Evolutionary conservation across 2,888 invertebrate genomes (phyloP).

Genomic region (Asteroscopus sphinx): DNA sequence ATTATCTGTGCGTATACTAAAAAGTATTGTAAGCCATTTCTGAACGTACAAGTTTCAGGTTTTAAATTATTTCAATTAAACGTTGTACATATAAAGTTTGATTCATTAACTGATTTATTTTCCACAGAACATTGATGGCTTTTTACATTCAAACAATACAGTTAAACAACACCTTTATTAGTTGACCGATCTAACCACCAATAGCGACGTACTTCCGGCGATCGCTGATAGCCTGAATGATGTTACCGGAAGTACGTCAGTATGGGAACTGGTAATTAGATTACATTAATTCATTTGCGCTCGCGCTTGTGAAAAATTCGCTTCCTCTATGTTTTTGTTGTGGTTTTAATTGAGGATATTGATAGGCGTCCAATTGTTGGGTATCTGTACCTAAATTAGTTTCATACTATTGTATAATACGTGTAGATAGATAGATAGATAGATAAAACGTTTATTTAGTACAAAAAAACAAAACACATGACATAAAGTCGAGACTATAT

Average conservation of each 20-base stretch:
- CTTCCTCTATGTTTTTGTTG: slow-evolving; percentile 50
- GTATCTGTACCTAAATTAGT: slow-evolving; percentile 4
- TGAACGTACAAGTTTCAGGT: too few species aligned
- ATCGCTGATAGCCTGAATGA: slow-evolving; percentile 73
- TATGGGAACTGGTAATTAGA: slow-evolving; percentile 89
- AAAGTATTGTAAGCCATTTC: too few species aligned
- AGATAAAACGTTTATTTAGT: too few species aligned
- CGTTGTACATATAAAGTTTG: too few species aligned
- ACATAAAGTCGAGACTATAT: too few species aligned
- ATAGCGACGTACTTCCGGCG: slow-evolving; percentile 63
- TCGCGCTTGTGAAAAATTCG: slow-evolving; percentile 56
- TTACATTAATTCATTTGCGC: slow-evolving; percentile 69
- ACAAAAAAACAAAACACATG: too few species aligned
- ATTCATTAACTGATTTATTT: too few species aligned
- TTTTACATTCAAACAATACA: slow-evolving; percentile 44
- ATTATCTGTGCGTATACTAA: too few species aligned
- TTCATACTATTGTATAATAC: too few species aligned
- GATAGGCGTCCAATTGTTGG: slow-evolving; percentile 39
- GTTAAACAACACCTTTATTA: slow-evolving; percentile 54
- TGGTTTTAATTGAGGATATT: slow-evolving; percentile 46
- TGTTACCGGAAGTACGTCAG: slow-evolving; percentile 76
- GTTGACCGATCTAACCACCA: slow-evolving; percentile 54
- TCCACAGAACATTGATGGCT: slow-evolving; percentile 31
- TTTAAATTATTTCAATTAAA: too few species aligned
- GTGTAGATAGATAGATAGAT: too few species aligned